A percentile compares a stretch with the other conserved stretches of the same genome.
These are phyloP conservation scores for Euzophera pinguis DNA, from an alignment of 2,888 invertebrate genomes.

Conservation along the genomic window DNA sequence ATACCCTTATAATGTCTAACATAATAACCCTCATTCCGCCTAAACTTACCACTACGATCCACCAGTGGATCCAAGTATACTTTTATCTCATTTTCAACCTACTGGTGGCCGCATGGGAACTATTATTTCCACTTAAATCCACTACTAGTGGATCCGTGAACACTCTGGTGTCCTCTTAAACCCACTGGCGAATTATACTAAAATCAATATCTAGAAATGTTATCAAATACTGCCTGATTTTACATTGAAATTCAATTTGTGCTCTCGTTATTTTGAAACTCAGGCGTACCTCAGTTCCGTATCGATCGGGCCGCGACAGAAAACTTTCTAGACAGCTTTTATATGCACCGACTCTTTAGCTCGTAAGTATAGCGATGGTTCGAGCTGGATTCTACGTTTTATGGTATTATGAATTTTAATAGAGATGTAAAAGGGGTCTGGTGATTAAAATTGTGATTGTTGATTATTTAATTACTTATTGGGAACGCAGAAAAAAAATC, in stretches of 20 bases:
- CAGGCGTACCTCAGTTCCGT: constrained; percentile 57
- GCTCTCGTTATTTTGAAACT: background rate
- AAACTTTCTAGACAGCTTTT: constrained; percentile 81
- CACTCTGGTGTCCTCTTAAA: too few species aligned
- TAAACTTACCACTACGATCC: too few species aligned
- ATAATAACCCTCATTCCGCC: too few species aligned
- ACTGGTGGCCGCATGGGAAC: too few species aligned
- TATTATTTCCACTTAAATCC: too few species aligned
- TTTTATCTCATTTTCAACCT: too few species aligned
- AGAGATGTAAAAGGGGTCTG: background rate
- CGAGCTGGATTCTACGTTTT: constrained; percentile 2
- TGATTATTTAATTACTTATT: background rate
- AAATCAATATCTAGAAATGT: background rate
- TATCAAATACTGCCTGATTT: background rate
- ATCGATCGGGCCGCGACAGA: constrained; percentile 77
- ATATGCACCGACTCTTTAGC: constrained; percentile 77
- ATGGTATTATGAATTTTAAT: constrained; percentile 17
- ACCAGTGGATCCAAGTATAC: too few species aligned
- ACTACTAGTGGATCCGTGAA: too few species aligned
- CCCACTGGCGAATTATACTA: too few species aligned
- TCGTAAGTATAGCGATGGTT: constrained; percentile 47
- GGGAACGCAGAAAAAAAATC: background rate
- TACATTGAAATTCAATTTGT: background rate
- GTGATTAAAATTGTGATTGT: background rate
- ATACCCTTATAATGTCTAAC: too few species aligned